Percentiles rank a stretch among this genome's conserved stretches.
Evolutionary conservation across 2,888 invertebrate genomes (phyloP).

Genomic region (Ditula angustiorana): DNA sequence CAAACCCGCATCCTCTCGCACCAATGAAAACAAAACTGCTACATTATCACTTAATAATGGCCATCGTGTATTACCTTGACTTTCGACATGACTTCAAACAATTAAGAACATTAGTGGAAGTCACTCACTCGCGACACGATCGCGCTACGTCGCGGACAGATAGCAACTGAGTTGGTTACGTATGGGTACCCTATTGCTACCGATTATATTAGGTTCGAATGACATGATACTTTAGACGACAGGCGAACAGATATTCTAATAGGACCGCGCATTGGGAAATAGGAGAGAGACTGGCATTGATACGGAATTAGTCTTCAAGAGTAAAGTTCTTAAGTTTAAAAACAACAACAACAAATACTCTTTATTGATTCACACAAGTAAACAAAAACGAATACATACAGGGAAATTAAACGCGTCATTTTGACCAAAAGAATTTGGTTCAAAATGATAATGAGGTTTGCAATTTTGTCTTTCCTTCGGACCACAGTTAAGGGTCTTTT

Average conservation of each 20-base stretch:
- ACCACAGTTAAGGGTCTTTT: no score
- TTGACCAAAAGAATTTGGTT: no score
- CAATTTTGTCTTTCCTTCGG: no score
- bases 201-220: conserved; percentile 8
- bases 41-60: neutral
- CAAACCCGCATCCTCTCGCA: neutral
- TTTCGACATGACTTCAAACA: conserved; percentile 29
- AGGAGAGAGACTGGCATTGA: neutral
- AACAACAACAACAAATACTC: no score
- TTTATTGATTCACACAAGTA: no score
- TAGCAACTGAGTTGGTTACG: conserved; percentile 9
- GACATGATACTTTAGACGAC: conserved; percentile 25
- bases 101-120: neutral
- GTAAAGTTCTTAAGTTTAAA: no score
- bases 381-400: no score
- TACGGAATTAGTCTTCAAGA: no score
- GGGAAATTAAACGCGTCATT: no score
- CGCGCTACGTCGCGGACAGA: neutral
- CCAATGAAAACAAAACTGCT: neutral
- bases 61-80: conserved; percentile 17
- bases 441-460: no score
- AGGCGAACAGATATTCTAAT: no score
- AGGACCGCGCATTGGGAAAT: neutral
- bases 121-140: conserved; percentile 11
- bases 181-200: neutral